phyloP scores from a whole-genome alignment of 2,113 vertebrate genomes.

The Propithecus coquereli region DNA sequence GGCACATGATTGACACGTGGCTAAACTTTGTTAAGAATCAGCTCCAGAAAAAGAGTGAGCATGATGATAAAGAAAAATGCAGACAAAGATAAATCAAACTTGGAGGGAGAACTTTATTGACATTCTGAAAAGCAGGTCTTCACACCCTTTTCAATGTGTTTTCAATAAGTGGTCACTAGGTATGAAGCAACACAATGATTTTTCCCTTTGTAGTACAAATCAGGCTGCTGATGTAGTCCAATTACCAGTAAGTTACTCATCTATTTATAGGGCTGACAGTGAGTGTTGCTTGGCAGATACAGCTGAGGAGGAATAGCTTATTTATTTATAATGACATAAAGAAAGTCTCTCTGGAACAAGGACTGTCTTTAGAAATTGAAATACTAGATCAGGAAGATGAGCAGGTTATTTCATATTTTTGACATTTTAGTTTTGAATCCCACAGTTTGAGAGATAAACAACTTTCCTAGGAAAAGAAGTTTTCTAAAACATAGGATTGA shows the following conservation, averaged over 20 bases:
- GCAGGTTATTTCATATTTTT: background rate
- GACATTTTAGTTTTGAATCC: slow-evolving; percentile 40
- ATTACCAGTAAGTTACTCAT: slow-evolving; percentile 63
- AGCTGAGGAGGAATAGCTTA: slow-evolving; percentile 52
- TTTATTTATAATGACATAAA: slow-evolving; percentile 6
- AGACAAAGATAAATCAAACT: background rate
- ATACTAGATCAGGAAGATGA: slow-evolving; percentile 1
- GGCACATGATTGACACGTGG: background rate
- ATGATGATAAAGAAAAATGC: background rate
- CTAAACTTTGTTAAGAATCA: background rate
- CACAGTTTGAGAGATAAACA: background rate
- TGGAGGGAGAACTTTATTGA: background rate
- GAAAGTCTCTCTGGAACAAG: slow-evolving; percentile 67
- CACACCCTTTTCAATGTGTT: background rate
- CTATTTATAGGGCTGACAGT: slow-evolving; percentile 50
- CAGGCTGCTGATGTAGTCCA: slow-evolving; percentile 46
- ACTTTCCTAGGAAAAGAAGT: background rate
- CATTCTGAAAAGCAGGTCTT: slow-evolving; percentile 20
- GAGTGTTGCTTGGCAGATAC: background rate
- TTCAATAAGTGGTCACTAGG: background rate
- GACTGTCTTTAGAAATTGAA: slow-evolving; percentile 18
- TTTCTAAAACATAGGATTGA: slow-evolving; percentile 26
- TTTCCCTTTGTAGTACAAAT: background rate
- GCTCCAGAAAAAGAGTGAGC: background rate
- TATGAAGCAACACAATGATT: background rate